These are phyloP conservation scores for Neopelma chrysocephalum DNA, from an alignment of 2,797 vertebrate genomes.

Conservation along the genomic window DNA sequence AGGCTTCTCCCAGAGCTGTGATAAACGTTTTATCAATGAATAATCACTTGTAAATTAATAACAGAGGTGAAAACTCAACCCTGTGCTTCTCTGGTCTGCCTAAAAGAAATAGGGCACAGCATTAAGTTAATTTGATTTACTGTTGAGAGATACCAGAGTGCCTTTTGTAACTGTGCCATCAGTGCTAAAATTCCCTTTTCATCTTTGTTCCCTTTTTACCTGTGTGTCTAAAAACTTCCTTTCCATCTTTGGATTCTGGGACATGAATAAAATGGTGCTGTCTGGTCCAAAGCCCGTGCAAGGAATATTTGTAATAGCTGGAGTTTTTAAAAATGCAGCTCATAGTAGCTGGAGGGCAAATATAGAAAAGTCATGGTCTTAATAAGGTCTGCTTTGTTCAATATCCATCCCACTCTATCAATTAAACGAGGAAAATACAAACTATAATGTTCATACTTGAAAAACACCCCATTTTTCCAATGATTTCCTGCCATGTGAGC, in stretches of 20 bases:
- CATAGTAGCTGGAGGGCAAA: background rate
- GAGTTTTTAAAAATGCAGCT: background rate
- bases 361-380: background rate
- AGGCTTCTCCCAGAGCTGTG: background rate
- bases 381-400: background rate
- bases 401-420: background rate
- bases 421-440: background rate
- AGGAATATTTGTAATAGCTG: background rate
- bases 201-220: background rate
- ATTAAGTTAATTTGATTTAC: constrained; percentile 45
- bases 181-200: background rate
- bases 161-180: background rate
- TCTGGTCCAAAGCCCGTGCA: background rate
- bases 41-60: constrained; percentile 16
- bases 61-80: background rate
- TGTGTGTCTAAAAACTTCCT: background rate
- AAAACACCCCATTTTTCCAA: background rate
- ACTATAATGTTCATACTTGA: background rate
- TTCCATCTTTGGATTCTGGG: background rate
- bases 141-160: background rate
- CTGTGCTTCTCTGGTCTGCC: background rate
- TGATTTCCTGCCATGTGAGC: background rate
- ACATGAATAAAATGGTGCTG: background rate
- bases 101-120: constrained; percentile 20
- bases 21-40: background rate